Conservation (phyloP, 2,888 invertebrate species). For the Stenoptilia bipunctidactyla region DNA sequence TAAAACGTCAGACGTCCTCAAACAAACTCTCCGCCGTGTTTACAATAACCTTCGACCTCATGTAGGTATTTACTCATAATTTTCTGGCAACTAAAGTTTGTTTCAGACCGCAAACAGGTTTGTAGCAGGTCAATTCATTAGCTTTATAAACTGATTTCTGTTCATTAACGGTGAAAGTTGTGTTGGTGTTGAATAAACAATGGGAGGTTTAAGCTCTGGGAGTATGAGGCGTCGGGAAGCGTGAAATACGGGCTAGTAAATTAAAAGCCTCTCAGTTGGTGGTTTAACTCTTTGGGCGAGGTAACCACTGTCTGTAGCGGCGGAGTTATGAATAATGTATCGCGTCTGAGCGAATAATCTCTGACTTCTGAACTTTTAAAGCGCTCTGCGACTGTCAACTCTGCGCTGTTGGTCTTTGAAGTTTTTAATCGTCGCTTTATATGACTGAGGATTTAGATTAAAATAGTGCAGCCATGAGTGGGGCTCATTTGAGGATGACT, state of each 20-base stretch:
- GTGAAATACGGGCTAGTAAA: too few species aligned
- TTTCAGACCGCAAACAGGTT: constrained; percentile 11
- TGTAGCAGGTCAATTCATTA: constrained; percentile 17
- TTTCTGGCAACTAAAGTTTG: constrained; percentile 13
- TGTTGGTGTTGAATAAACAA: not conserved
- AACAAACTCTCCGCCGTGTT: constrained; percentile 7
- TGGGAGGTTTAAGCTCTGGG: not conserved
- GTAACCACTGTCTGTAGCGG: not conserved
- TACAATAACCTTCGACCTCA: constrained; percentile 10
- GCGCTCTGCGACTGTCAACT: not conserved
- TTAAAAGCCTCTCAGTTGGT: not conserved
- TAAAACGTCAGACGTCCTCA: not conserved
- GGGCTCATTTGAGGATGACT: too few species aligned
- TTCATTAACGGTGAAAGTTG: constrained; percentile 14
- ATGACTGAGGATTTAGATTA: too few species aligned
- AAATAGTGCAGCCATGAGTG: too few species aligned
- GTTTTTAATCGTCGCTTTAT: not conserved
- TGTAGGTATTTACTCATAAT: constrained; percentile 17
- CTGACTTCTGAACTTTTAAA: not conserved
- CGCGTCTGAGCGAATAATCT: not conserved
- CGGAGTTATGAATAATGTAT: not conserved
- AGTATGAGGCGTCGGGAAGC: not conserved
- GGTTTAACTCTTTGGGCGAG: not conserved
- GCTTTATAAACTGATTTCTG: constrained; percentile 18
- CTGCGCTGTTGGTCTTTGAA: not conserved